These are phyloP conservation scores for Elachura formosa DNA, from an alignment of 2,113 vertebrate species.

Conservation along the genomic window DNA sequence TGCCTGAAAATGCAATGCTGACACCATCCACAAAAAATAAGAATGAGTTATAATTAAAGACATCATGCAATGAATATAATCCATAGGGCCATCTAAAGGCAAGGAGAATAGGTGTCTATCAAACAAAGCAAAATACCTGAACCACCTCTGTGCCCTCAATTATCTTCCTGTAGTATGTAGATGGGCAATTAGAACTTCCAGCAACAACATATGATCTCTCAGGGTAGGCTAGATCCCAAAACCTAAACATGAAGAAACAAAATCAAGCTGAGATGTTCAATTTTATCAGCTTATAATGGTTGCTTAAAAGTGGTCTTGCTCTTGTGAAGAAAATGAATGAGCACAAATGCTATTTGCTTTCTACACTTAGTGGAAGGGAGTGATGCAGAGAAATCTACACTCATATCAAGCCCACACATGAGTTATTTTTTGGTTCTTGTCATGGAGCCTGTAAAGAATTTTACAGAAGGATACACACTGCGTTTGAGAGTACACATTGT, in stretches of 20 bases:
- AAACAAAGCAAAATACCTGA: constrained; percentile 77
- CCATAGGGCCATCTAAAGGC: neutral
- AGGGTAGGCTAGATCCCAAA: constrained; percentile 96
- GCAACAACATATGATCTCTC: constrained; percentile 93
- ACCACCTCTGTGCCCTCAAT: constrained; percentile 97
- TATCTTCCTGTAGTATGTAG: constrained; percentile 95
- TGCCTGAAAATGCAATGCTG: neutral
- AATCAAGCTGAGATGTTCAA: neutral
- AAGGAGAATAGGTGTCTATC: neutral
- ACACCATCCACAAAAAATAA: neutral
- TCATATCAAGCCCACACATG: neutral
- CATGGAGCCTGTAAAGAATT: neutral
- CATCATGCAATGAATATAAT: neutral
- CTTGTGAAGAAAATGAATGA: neutral
- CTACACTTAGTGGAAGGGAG: neutral
- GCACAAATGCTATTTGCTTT: neutral
- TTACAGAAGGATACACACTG: neutral
- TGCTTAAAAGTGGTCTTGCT: neutral
- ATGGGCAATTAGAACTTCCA: constrained; percentile 83
- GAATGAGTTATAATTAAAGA: neutral
- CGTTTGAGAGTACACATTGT: neutral
- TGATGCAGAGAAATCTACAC: neutral
- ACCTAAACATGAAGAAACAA: constrained; percentile 70
- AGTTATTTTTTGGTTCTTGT: neutral
- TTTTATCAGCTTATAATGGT: neutral